phyloP scores from a whole-genome alignment of 2,797 vertebrate genomes.

The Myripristis jacobus region DNA sequence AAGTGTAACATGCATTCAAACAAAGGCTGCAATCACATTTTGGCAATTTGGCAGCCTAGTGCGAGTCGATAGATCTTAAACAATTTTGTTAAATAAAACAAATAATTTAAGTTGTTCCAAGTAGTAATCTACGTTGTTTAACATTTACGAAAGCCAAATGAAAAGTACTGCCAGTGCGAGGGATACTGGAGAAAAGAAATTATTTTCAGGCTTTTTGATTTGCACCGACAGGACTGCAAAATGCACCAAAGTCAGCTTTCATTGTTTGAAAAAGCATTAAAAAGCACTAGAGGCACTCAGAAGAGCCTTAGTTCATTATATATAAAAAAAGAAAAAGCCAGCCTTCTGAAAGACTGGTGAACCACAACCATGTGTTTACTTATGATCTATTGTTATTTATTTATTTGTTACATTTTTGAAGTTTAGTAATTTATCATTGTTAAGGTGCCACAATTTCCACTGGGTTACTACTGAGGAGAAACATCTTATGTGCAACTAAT shows the following conservation, averaged over 20 bases:
- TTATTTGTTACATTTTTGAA: too few relatives aligned
- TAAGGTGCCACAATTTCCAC: background rate
- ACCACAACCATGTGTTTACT: background rate
- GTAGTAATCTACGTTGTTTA: background rate
- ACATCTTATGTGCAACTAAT: too few relatives aligned
- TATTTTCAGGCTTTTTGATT: background rate
- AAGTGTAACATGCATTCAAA: background rate
- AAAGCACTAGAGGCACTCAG: too few relatives aligned
- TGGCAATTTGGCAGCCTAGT: background rate
- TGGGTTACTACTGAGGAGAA: too few relatives aligned
- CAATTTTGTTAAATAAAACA: background rate
- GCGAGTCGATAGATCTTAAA: too few relatives aligned
- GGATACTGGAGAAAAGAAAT: background rate
- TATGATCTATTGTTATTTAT: background rate
- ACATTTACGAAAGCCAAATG: background rate
- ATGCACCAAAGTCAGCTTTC: background rate
- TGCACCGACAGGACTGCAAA: background rate
- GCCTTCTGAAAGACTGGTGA: background rate
- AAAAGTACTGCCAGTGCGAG: background rate
- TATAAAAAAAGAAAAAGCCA: too few relatives aligned
- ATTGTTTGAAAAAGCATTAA: too few relatives aligned
- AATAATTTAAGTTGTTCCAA: background rate
- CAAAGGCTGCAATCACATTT: background rate
- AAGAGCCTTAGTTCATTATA: background rate
- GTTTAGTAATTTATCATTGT: background rate